Conservation (phyloP, 2,797 vertebrate species). For the Oreonectes daqikongensis region DNA sequence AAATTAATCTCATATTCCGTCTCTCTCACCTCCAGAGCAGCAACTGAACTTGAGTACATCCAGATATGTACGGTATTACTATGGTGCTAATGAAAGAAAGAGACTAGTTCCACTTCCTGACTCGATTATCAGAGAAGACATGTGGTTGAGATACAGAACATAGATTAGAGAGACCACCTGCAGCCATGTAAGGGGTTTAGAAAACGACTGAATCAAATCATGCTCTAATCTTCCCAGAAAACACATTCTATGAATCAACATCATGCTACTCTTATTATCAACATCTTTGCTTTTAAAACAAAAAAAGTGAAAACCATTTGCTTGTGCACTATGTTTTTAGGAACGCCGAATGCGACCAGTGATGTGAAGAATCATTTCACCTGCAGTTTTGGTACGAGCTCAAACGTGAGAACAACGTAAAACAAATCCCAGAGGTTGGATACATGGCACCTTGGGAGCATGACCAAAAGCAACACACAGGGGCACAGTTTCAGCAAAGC, state of each 20-base stretch:
- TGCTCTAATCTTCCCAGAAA: conserved; percentile 49
- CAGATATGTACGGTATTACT: conserved; percentile 10
- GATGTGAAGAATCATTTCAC: not conserved
- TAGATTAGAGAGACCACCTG: conserved; percentile 54
- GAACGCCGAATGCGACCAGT: not conserved
- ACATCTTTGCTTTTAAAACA: not conserved
- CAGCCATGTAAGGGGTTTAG: conserved; percentile 54
- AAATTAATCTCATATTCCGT: conserved; percentile 15
- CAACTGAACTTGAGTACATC: conserved; percentile 65
- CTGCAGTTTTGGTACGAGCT: not conserved
- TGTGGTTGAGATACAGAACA: conserved; percentile 51
- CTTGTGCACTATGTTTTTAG: not conserved
- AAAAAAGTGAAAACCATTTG: not conserved
- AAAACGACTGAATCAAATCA: conserved; percentile 47
- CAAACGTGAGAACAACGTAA: too few species aligned
- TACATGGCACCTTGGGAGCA: conserved; percentile 23
- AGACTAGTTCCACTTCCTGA: conserved; percentile 46
- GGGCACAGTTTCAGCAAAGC: conserved; percentile 71
- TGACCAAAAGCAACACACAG: conserved; percentile 51
- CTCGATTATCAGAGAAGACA: conserved; percentile 47
- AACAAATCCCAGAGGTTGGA: conserved; percentile 12
- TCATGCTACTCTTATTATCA: not conserved
- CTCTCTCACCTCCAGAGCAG: conserved; percentile 50
- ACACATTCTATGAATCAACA: conserved; percentile 45
- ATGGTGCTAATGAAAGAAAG: conserved; percentile 51